phyloP scores from a whole-genome alignment of 2,113 vertebrate genomes.

The Pelodiscus sinensis region DNA sequence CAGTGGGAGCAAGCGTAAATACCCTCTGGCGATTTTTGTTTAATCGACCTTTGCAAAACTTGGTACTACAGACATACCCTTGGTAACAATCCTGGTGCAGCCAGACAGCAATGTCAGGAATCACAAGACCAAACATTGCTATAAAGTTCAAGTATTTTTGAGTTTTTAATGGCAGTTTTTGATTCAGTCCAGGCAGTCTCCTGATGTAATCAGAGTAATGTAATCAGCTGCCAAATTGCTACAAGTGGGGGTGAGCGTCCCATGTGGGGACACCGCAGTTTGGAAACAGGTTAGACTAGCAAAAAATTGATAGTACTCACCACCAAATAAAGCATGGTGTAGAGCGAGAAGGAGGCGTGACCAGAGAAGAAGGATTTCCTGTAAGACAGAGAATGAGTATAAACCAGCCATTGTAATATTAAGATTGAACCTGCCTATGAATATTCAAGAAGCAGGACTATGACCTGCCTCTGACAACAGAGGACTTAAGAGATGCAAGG shows the following conservation, averaged over 20 bases:
- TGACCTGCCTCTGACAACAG: not conserved
- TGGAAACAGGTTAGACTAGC: not conserved
- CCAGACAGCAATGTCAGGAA: not conserved
- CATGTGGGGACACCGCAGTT: not conserved
- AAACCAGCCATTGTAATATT: not conserved
- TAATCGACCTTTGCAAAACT: too few relatives aligned
- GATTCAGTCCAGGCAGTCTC: fast-evolving
- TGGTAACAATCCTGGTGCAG: not conserved
- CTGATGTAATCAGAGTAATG: not conserved
- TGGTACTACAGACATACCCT: too few relatives aligned
- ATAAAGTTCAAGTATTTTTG: not conserved
- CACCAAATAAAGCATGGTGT: slow-evolving; percentile 97
- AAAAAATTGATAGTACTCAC: slow-evolving; percentile 83
- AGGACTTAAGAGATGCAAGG: not conserved
- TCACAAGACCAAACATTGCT: not conserved
- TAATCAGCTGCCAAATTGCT: not conserved
- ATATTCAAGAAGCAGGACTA: not conserved
- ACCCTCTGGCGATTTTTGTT: too few relatives aligned
- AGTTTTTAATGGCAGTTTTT: fast-evolving
- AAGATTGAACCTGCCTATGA: not conserved
- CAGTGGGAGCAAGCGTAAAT: too few relatives aligned
- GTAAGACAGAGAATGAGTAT: slow-evolving; percentile 73
- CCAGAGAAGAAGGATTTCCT: slow-evolving; percentile 99
- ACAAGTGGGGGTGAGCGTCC: fast-evolving
- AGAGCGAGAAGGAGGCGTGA: slow-evolving; percentile 98